These are phyloP conservation scores for Meliscaeva auricollis DNA, from an alignment of 2,888 invertebrate species.

Conservation along the genomic window DNA sequence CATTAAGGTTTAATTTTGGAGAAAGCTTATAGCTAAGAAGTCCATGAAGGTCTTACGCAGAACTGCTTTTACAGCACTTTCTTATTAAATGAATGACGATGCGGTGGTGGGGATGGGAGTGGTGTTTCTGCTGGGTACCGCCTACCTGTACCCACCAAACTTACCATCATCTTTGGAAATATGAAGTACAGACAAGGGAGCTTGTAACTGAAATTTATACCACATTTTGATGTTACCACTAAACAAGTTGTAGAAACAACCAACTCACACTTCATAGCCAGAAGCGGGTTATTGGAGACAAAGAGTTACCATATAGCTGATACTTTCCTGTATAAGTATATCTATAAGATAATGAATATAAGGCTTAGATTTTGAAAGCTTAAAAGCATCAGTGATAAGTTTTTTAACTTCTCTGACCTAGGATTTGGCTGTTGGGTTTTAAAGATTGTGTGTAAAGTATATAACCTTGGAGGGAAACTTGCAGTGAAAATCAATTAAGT, in stretches of 20 bases:
- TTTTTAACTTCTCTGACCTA: slow-evolving; percentile 3
- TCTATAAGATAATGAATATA: neutral
- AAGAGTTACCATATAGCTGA: slow-evolving; percentile 20
- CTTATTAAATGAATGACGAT: slow-evolving; percentile 18
- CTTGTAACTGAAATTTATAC: slow-evolving; percentile 50
- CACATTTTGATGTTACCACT: slow-evolving; percentile 44
- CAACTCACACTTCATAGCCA: slow-evolving; percentile 14
- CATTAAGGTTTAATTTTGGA: slow-evolving; percentile 38
- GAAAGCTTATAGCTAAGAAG: slow-evolving; percentile 15
- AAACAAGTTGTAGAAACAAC: slow-evolving; percentile 41
- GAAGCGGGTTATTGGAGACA: neutral
- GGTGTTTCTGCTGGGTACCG: neutral
- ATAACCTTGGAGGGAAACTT: neutral
- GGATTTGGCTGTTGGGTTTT: neutral
- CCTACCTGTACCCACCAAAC: neutral
- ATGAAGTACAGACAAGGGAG: slow-evolving; percentile 40
- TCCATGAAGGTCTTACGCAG: slow-evolving; percentile 32
- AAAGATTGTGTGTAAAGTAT: neutral
- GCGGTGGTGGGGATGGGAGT: neutral
- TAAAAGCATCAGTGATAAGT: neutral
- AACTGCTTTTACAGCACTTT: slow-evolving; percentile 22
- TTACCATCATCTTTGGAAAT: slow-evolving; percentile 9
- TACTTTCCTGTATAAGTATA: neutral
- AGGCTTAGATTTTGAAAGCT: slow-evolving; percentile 2
- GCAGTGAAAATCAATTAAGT: neutral